A percentile compares a stretch with the other conserved stretches of the same genome.
Conservation (phyloP, 2,113 vertebrate genomes). For the Anguilla japonica region DNA sequence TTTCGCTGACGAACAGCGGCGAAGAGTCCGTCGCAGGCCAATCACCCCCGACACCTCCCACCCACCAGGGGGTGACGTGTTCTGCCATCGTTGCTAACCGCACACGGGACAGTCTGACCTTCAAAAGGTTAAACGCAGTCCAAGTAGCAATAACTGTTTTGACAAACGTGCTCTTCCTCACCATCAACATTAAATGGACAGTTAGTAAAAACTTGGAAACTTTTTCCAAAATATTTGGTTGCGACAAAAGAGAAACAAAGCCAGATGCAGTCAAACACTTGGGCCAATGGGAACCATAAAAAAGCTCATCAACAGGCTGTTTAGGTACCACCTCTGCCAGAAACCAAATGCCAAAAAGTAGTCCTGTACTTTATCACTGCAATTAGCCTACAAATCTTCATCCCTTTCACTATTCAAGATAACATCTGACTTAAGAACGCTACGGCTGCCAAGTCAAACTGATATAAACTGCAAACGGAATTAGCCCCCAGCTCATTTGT, state of each 20-base stretch:
- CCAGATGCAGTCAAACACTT: not conserved
- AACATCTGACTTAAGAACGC: not conserved
- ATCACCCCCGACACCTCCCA: not conserved
- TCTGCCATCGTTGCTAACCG: not conserved
- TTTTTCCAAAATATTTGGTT: not conserved
- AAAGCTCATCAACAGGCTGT: not conserved
- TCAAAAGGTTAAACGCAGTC: not conserved
- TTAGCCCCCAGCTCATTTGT: not conserved
- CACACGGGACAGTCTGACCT: not conserved
- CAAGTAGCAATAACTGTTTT: not conserved
- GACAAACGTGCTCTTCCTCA: not conserved
- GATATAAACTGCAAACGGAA: not conserved
- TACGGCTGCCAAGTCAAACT: not conserved
- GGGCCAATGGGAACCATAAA: not conserved
- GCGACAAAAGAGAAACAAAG: not conserved
- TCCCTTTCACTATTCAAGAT: not conserved
- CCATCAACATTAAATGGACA: not conserved
- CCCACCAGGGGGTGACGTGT: not conserved
- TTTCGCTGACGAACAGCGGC: not conserved
- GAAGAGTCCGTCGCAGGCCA: not conserved
- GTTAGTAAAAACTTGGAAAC: not conserved
- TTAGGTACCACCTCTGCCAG: not conserved
- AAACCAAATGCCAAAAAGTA: not conserved
- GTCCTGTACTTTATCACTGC: not conserved
- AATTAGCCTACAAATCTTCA: not conserved